A percentile compares a stretch with the other conserved stretches of the same genome.
These are phyloP conservation scores for Ficedula albicollis DNA, from an alignment of 2,797 vertebrate species.

Conservation along the genomic window DNA sequence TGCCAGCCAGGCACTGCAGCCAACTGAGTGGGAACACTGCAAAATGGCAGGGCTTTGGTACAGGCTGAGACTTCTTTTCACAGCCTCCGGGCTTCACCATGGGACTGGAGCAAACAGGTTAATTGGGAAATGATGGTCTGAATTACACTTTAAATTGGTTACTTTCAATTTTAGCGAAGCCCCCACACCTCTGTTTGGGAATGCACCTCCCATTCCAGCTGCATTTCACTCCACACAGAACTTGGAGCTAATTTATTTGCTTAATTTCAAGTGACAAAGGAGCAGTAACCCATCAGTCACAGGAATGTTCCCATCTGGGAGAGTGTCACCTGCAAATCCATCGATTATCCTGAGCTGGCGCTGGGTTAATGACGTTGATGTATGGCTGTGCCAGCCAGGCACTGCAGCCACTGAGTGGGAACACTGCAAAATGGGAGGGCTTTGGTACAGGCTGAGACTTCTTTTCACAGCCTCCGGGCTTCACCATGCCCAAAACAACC, in stretches of 20 bases:
- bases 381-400: neutral
- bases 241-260: neutral
- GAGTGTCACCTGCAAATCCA: neutral
- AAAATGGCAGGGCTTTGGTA: neutral
- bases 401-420: neutral
- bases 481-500: neutral
- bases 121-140: neutral
- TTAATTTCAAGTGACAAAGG: slow-evolving; percentile 8
- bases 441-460: neutral
- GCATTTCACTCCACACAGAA: neutral
- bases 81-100: neutral
- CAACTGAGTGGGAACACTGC: neutral
- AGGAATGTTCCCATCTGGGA: neutral
- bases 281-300: neutral
- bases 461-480: neutral
- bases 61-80: neutral
- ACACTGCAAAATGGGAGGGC: neutral
- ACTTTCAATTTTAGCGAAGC: neutral
- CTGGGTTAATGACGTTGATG: neutral
- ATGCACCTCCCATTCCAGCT: neutral
- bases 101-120: fast-evolving
- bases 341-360: neutral
- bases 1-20: neutral
- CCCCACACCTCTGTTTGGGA: neutral
- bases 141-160: neutral